phyloP scores from a whole-genome alignment of 1,140 invertebrate genomes.

The Neodiprion virginianus region DNA sequence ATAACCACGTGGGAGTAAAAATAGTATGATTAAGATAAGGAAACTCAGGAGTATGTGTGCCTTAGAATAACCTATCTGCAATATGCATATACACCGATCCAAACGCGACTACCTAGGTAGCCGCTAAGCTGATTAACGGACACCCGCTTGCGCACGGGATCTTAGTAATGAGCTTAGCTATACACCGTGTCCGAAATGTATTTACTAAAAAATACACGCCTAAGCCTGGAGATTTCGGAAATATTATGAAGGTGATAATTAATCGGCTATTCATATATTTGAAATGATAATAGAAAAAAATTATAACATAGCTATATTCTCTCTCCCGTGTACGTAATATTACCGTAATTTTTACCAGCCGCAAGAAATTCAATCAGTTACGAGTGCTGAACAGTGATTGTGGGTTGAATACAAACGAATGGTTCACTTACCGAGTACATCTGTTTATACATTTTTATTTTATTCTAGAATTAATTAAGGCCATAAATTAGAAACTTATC shows the following conservation, averaged over 20 bases:
- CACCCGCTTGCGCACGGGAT: constrained; percentile 23
- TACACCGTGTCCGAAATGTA: not conserved
- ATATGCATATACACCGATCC: not conserved
- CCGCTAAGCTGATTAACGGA: constrained; percentile 32
- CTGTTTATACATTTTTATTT: no score
- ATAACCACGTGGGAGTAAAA: not conserved
- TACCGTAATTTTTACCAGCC: no score
- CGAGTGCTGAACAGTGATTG: no score
- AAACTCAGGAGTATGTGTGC: not conserved
- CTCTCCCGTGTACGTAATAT: no score
- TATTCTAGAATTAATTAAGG: no score
- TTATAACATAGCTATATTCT: not conserved
- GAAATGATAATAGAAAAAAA: not conserved
- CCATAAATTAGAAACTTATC: no score
- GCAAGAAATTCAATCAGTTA: no score
- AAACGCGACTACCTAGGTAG: constrained; percentile 22
- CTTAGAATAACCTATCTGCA: not conserved
- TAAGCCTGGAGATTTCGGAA: constrained; percentile 16
- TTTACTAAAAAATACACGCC: no score
- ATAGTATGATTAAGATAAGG: not conserved
- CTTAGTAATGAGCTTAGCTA: constrained; percentile 31
- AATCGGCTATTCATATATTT: not conserved
- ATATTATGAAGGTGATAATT: not conserved
- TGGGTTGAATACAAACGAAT: no score
- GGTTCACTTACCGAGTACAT: no score